Base-by-base conservation (phyloP, 2,888 invertebrate species). In the Macrosoma leucophasiata region DNA sequence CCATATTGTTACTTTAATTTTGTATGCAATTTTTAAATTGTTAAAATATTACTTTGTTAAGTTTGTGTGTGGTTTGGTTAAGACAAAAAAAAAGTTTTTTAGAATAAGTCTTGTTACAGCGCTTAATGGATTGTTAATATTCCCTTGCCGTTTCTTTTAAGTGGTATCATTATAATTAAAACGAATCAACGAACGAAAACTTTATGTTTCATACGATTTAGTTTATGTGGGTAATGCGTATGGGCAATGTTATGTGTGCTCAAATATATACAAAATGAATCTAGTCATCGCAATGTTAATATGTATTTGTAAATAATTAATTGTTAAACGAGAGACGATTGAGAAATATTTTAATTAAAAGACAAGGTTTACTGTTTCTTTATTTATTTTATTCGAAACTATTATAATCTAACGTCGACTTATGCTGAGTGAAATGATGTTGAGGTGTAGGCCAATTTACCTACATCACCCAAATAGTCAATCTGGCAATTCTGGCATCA, bases 231-330 rank as follows among this genome's bases (percentile, higher is more conserved):
- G 52, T 54, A 60, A 46, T 43, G 56, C 60, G 65, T 53, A 55
- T 50, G 63, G 57, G 55, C 47, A 50, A 55, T 54, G 58, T 46
- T 53, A 49, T 48, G 56, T 54, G 50, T 58, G 53, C 58, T 68
- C 59, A 67, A 61, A 65, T 57, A 56, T 56, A 58, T 66, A 61
- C 59, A 69, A 67, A 71, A 68, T 69, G 65, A 64, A 73, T 67
- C 72, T 71, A 72, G 74, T 72, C 69, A 62, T 55, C 56, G 52
- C 53, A n/a, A n/a, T n/a, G n/a, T n/a, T n/a, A n/a, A n/a, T n/a
- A n/a, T n/a, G n/a, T n/a, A n/a, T n/a, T n/a, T n/a, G n/a, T n/a
- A n/a, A n/a, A n/a, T n/a, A n/a, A n/a, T n/a, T n/a, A n/a, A n/a
- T n/a, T n/a, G n/a, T n/a, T n/a, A n/a, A n/a, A n/a, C n/a, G n/a